Conservation (phyloP, 2,888 invertebrate genomes). For the Cacoxenus indagator region DNA sequence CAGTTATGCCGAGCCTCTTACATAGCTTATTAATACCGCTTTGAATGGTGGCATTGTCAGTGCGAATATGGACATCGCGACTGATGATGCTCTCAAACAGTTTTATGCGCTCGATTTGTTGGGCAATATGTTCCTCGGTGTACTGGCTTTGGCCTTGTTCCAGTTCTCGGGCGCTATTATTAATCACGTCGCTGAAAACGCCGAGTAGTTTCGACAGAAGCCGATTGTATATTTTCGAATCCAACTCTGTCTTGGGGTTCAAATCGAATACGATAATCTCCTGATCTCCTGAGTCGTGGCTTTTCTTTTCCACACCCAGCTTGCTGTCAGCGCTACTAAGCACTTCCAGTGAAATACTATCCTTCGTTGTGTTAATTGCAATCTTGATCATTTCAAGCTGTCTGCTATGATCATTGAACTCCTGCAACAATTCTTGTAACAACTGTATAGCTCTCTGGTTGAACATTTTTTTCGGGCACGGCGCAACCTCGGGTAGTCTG, state of each 20-base stretch:
- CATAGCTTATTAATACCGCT: constrained; percentile 47
- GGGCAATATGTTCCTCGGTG: constrained; percentile 49
- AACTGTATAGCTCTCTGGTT: not conserved
- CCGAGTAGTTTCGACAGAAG: constrained; percentile 31
- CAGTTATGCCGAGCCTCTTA: constrained; percentile 40
- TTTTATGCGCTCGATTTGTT: constrained; percentile 43
- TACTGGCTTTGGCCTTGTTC: constrained; percentile 25
- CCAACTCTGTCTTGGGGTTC: not conserved
- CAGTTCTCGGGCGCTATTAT: constrained; percentile 37
- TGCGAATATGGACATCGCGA: constrained; percentile 30
- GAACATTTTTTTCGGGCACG: not conserved
- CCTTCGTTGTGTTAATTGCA: not conserved
- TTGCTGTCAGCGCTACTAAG: not conserved
- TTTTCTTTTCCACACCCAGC: not conserved
- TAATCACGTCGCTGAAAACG: constrained; percentile 33
- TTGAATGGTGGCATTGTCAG: constrained; percentile 41
- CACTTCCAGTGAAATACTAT: not conserved
- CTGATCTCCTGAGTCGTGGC: not conserved
- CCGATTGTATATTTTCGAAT: not conserved
- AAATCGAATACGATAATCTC: not conserved
- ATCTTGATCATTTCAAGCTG: not conserved
- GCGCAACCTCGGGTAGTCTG: too few relatives aligned
- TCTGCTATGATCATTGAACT: not conserved
- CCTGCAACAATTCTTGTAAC: not conserved
- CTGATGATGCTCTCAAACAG: constrained; percentile 7